Evolutionary conservation across 2,797 vertebrate species (phyloP).

Genomic region (Pseudocheirus occidentalis): DNA sequence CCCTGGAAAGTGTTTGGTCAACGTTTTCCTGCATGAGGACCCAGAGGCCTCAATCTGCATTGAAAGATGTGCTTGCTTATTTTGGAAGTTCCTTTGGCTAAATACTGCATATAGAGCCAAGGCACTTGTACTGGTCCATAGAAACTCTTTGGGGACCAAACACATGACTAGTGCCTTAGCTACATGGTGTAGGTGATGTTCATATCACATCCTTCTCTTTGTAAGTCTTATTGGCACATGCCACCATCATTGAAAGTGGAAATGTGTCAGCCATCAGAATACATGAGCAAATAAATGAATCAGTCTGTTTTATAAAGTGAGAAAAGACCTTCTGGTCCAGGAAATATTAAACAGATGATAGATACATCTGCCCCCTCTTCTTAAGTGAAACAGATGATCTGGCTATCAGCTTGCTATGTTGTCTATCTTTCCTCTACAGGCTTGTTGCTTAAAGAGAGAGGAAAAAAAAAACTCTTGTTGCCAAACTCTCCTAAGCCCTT

Average conservation of each 20-base stretch:
- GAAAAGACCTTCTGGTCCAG: background rate
- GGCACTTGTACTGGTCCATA: background rate
- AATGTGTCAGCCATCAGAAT: background rate
- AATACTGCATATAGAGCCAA: background rate
- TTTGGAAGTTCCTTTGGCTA: background rate
- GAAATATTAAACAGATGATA: background rate
- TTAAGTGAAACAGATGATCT: background rate
- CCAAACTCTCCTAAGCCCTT: background rate
- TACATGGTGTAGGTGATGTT: background rate
- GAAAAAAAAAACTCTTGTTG: background rate
- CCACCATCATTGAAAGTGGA: background rate
- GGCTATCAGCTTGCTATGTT: background rate
- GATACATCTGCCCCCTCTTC: background rate
- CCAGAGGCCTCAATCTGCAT: background rate
- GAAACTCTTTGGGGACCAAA: background rate
- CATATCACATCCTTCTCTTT: background rate
- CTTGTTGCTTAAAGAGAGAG: background rate
- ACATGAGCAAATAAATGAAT: background rate
- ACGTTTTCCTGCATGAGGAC: background rate
- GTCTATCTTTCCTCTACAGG: fast-evolving
- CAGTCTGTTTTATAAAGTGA: background rate
- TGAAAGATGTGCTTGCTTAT: background rate
- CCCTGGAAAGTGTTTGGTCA: background rate
- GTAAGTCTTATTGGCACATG: background rate
- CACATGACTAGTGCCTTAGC: background rate